Conservation (phyloP, 2,888 invertebrate genomes). For the Villa cingulata region DNA sequence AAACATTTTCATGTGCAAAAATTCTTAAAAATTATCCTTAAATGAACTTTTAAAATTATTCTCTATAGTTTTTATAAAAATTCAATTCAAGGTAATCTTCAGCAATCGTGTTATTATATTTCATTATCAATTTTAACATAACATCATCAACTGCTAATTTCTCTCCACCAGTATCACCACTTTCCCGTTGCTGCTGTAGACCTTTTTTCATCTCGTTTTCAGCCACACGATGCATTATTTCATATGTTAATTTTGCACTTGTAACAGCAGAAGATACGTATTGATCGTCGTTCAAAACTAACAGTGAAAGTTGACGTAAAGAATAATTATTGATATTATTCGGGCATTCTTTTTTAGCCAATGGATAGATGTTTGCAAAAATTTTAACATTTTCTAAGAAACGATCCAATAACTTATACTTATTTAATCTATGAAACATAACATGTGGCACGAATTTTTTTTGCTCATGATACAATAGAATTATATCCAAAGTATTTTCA, state of each 20-base stretch:
- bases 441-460: conserved; percentile 51
- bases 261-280: conserved; percentile 53
- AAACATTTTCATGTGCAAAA: too few relatives aligned
- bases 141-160: too few relatives aligned
- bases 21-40: too few relatives aligned
- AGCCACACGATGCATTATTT: conserved; percentile 56
- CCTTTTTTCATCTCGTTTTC: conserved; percentile 19
- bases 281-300: conserved; percentile 38
- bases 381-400: conserved; percentile 50
- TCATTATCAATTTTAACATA: too few relatives aligned
- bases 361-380: conserved; percentile 48
- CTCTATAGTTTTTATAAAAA: too few relatives aligned
- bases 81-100: too few relatives aligned
- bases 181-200: not conserved
- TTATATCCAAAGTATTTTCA: conserved; percentile 43
- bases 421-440: conserved; percentile 49
- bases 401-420: conserved; percentile 46
- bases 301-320: conserved; percentile 42
- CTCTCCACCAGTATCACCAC: too few relatives aligned
- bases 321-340: conserved; percentile 42
- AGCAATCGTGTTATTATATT: too few relatives aligned
- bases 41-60: too few relatives aligned
- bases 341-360: conserved; percentile 44
- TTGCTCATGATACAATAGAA: conserved; percentile 52
- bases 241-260: conserved; percentile 56